Conservation (phyloP, 1,140 invertebrate genomes). For the Microplitis demolitor region DNA sequence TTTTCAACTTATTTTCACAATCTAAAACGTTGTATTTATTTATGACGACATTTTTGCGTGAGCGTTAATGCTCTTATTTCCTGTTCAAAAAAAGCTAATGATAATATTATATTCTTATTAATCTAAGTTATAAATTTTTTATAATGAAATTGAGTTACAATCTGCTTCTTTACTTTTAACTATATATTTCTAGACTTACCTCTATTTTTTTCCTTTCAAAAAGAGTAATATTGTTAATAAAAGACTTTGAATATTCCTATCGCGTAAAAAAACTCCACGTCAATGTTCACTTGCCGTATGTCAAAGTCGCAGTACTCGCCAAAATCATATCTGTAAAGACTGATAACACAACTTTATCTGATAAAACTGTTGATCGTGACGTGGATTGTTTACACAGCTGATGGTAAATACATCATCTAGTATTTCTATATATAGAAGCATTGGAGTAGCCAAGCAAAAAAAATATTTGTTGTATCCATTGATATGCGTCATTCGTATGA, state of each 20-base stretch:
- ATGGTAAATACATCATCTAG: background rate
- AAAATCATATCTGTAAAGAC: constrained; percentile 42
- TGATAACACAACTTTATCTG: constrained; percentile 47
- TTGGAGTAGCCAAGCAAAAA: background rate
- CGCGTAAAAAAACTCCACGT: background rate
- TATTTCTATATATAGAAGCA: background rate
- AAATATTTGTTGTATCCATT: constrained; percentile 21
- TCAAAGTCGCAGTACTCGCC: constrained; percentile 38
- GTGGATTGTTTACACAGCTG: constrained; percentile 20
- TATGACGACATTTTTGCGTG: too few species aligned
- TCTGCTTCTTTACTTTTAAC: too few species aligned
- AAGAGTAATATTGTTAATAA: background rate
- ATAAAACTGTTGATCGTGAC: constrained; percentile 38
- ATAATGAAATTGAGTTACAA: too few species aligned
- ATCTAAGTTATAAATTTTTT: background rate
- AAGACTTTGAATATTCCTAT: background rate
- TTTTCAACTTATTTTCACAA: too few species aligned
- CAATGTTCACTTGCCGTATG: constrained; percentile 26
- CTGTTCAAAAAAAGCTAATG: too few species aligned
- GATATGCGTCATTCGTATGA: constrained; percentile 30
- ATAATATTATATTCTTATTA: too few species aligned
- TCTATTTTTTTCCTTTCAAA: background rate
- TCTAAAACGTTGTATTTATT: too few species aligned
- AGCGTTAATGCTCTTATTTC: too few species aligned
- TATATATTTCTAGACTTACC: background rate